Conservation (phyloP, 2,888 invertebrate genomes). For the Stomorhina lunata region DNA sequence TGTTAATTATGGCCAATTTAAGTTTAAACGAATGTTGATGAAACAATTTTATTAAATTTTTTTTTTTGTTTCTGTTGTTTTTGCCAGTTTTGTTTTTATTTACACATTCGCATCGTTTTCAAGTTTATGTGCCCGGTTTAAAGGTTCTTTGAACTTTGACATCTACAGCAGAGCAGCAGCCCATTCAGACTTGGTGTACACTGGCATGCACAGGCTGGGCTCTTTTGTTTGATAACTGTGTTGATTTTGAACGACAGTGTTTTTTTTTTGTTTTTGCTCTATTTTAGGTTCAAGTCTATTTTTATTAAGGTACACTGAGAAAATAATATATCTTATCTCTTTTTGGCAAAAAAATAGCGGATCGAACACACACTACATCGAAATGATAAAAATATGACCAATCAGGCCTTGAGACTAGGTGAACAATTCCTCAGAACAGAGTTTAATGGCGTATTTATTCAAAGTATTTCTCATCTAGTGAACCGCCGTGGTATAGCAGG, state of each 20-base stretch:
- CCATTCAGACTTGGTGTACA: slow-evolving; percentile 27
- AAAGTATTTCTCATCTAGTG: too few species aligned
- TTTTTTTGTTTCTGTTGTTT: too few species aligned
- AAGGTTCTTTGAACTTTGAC: slow-evolving; percentile 64
- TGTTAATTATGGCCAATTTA: slow-evolving; percentile 29
- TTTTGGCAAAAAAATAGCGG: background rate
- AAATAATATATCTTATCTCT: background rate
- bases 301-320: slow-evolving; percentile 8
- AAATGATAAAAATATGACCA: too few species aligned
- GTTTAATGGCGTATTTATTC: too few species aligned
- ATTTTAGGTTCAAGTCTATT: background rate
- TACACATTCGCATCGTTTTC: slow-evolving; percentile 17
- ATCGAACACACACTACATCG: too few species aligned
- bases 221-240: slow-evolving; percentile 39
- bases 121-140: slow-evolving; percentile 43
- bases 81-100: slow-evolving; percentile 40
- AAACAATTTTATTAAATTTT: slow-evolving; percentile 11
- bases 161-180: slow-evolving; percentile 30
- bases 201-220: too few species aligned
- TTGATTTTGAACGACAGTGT: slow-evolving; percentile 22
- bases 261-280: background rate
- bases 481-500: too few species aligned
- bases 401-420: too few species aligned
- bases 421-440: too few species aligned
- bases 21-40: slow-evolving; percentile 20